Evolutionary conservation across 2,888 invertebrate species (phyloP).

Genomic region (Cancer borealis): DNA sequence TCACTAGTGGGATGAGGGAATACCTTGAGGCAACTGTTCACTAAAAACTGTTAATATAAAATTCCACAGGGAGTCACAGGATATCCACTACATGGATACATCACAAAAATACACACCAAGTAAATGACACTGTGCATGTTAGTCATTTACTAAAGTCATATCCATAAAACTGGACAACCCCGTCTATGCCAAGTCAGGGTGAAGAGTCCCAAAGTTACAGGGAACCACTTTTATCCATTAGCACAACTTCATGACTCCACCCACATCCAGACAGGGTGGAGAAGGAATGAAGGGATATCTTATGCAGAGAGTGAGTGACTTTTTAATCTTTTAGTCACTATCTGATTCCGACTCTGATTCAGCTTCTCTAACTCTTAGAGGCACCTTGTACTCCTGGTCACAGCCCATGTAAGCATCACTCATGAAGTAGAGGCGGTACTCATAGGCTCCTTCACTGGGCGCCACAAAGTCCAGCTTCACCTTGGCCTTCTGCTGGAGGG

Average conservation of each 20-base stretch:
- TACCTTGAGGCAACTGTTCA: not conserved
- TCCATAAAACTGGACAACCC: not conserved
- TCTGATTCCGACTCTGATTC: slow-evolving; percentile 78
- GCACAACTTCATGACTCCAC: not conserved
- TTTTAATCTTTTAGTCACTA: slow-evolving; percentile 77
- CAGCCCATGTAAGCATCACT: slow-evolving; percentile 99
- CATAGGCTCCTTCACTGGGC: slow-evolving; percentile 84
- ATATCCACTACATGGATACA: not conserved
- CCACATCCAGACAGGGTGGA: not conserved
- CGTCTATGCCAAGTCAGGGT: not conserved
- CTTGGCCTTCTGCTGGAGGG: slow-evolving; percentile 94
- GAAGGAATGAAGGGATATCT: not conserved
- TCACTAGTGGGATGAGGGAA: not conserved
- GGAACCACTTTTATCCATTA: not conserved
- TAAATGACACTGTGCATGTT: not conserved
- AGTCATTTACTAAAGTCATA: not conserved
- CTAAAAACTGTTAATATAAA: not conserved
- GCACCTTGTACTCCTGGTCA: slow-evolving; percentile 99
- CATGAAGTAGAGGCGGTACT: slow-evolving; percentile 98
- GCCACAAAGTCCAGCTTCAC: slow-evolving; percentile 95
- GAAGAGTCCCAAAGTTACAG: not conserved
- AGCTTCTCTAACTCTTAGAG: slow-evolving; percentile 87
- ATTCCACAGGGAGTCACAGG: not conserved
- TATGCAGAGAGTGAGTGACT: not conserved
- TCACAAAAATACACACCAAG: not conserved